Conservation (phyloP, 2,888 invertebrate genomes). For the Bombylius discolor region DNA sequence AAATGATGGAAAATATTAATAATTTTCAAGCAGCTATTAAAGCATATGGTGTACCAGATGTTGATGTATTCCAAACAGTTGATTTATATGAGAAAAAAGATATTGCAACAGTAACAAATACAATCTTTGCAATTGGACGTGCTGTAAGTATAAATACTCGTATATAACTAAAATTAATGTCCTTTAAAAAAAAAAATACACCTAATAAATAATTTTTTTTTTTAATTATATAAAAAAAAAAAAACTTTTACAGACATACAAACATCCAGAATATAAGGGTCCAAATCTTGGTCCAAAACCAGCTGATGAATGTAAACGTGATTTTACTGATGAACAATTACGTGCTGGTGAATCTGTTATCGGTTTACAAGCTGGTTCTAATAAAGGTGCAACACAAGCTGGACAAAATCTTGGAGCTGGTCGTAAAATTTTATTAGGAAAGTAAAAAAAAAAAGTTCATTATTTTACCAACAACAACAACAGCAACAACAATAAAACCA, state of each 20-base stretch:
- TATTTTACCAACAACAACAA: too few relatives aligned
- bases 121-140: constrained; percentile 74
- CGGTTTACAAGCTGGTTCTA: constrained; percentile 89
- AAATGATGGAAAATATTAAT: constrained; percentile 99
- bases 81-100: constrained; percentile 94
- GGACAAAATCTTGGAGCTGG: constrained; percentile 83
- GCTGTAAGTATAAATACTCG: constrained; percentile 48
- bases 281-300: constrained; percentile 91
- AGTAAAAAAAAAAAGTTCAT: constrained; percentile 41
- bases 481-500: too few relatives aligned
- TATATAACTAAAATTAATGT: too few relatives aligned
- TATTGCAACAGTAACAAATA: constrained; percentile 71
- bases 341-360: constrained; percentile 80
- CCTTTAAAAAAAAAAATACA: background rate
- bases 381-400: constrained; percentile 90
- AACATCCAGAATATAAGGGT: constrained; percentile 70
- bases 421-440: constrained; percentile 81
- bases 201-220: background rate
- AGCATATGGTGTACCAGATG: constrained; percentile 76
- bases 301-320: constrained; percentile 83
- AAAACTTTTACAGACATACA: constrained; percentile 63
- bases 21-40: constrained; percentile 75
- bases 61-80: constrained; percentile 93
- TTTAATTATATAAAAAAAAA: too few relatives aligned
- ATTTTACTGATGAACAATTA: constrained; percentile 84